A percentile compares a stretch with the other conserved stretches of the same genome.
Conservation (phyloP, 2,797 vertebrate species). For the Falco biarmicus region DNA sequence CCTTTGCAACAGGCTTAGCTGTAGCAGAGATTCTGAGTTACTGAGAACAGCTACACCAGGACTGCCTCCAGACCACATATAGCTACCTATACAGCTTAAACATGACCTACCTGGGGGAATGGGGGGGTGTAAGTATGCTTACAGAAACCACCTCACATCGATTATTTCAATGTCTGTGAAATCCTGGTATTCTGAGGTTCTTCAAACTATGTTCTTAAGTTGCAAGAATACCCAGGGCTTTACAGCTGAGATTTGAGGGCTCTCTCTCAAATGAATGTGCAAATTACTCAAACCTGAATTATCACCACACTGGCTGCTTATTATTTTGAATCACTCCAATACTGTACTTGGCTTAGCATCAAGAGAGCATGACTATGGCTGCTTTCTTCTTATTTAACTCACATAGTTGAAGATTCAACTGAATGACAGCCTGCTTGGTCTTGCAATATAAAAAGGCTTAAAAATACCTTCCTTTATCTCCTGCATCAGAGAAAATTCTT, state of each 20-base stretch:
- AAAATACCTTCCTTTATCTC: background rate
- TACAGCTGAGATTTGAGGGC: background rate
- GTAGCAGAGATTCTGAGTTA: no score
- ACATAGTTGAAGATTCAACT: accelerated
- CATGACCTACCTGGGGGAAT: no score
- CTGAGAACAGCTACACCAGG: background rate
- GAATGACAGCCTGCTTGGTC: background rate
- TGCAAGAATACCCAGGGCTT: background rate
- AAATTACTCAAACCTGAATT: background rate
- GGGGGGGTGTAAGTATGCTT: background rate
- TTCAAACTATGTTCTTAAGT: background rate
- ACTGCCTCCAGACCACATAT: background rate
- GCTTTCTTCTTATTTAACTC: background rate
- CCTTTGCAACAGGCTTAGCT: background rate
- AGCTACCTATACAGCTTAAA: accelerated
- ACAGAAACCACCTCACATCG: background rate
- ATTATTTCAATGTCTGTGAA: background rate
- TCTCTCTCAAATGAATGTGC: background rate
- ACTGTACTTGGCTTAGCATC: background rate
- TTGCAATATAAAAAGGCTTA: background rate
- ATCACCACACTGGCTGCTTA: background rate
- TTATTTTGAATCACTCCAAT: background rate
- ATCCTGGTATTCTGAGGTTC: background rate
- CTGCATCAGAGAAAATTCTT: background rate
- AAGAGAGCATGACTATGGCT: background rate